Evolutionary conservation across 2,113 vertebrate genomes (phyloP).

Genomic region (Osmerus eperlanus): DNA sequence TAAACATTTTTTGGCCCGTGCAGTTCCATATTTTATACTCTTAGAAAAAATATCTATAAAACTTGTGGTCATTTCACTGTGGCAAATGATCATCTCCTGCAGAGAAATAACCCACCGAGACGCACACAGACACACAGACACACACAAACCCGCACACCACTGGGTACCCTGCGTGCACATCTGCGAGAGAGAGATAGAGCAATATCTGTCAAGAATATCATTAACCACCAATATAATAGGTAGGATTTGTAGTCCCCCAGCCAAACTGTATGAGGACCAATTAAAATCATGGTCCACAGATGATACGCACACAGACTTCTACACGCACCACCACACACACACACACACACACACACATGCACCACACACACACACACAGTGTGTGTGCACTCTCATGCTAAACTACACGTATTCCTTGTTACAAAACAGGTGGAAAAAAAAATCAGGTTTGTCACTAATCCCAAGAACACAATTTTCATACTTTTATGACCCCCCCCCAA

Average conservation of each 20-base stretch:
- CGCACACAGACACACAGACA: background rate
- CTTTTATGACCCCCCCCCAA: too few species aligned
- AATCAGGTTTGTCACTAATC: too few species aligned
- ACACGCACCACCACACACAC: background rate
- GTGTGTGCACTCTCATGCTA: background rate
- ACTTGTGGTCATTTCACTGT: conserved; percentile 45
- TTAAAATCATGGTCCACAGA: conserved; percentile 34
- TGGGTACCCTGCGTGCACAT: conserved; percentile 32
- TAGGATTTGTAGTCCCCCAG: conserved; percentile 44
- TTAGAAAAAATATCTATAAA: conserved; percentile 42
- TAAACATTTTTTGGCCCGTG: conserved; percentile 43
- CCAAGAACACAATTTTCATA: too few species aligned
- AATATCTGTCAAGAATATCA: conserved; percentile 51
- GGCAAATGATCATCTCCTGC: conserved; percentile 24
- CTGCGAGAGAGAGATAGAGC: conserved; percentile 54
- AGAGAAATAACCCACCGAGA: conserved; percentile 12
- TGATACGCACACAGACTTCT: conserved; percentile 5
- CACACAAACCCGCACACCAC: conserved; percentile 9
- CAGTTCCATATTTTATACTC: conserved; percentile 29
- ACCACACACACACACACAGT: background rate
- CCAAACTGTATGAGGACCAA: conserved; percentile 30
- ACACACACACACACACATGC: background rate
- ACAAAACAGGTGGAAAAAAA: background rate
- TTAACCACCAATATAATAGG: conserved; percentile 43
- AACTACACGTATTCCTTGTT: background rate